Percentiles rank a stretch among this genome's conserved stretches.
Evolutionary conservation across 2,797 vertebrate species (phyloP).

Genomic region (Diplodus sargus): DNA sequence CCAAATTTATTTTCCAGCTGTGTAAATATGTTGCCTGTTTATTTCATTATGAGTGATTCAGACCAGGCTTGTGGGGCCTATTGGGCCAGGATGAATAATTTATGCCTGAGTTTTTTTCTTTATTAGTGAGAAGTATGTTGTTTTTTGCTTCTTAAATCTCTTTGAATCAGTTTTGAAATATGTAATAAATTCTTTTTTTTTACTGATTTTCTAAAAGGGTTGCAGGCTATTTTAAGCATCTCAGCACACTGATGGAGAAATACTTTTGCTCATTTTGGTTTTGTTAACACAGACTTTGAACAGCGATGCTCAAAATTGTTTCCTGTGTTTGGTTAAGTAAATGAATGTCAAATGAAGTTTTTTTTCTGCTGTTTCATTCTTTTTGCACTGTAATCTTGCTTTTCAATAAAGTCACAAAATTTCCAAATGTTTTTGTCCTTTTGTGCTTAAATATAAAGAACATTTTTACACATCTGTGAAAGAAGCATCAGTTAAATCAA

Average conservation of each 20-base stretch:
- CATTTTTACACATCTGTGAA: not conserved
- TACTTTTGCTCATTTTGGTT: not conserved
- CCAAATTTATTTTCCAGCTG: not conserved
- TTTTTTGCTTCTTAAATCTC: not conserved
- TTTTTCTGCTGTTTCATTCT: not conserved
- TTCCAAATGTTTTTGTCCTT: not conserved
- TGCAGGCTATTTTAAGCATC: not conserved
- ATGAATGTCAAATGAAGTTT: not conserved
- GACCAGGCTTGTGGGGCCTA: not conserved
- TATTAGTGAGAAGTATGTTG: not conserved
- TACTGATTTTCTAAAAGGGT: not conserved
- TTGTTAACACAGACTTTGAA: not conserved
- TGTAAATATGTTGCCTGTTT: not conserved
- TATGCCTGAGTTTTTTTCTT: not conserved
- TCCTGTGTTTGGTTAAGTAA: not conserved
- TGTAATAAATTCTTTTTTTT: not conserved
- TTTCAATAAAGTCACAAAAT: constrained; percentile 30
- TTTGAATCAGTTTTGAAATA: not conserved
- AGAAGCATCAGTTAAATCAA: not conserved
- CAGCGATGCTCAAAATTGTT: not conserved
- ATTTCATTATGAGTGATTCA: not conserved
- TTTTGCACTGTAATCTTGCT: not conserved
- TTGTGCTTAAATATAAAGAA: not conserved
- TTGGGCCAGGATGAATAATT: no score
- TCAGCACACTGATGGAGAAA: not conserved